Conservation (phyloP, 92 coral and sea anemone species). For the Paragorgia papillata region DNA sequence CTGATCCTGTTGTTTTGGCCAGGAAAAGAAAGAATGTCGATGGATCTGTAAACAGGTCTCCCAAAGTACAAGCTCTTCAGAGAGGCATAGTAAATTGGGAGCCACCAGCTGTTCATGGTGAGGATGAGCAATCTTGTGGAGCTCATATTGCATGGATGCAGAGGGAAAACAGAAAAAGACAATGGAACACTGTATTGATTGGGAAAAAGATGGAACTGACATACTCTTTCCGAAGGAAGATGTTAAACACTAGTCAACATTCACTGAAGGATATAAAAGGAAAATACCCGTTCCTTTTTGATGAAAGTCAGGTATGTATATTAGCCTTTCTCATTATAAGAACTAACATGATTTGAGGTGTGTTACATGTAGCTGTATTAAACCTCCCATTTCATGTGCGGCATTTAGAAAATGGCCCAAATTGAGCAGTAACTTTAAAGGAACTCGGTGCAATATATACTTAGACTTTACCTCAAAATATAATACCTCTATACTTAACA, state of each 20-base stretch:
- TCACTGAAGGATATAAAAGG: constrained; percentile 15
- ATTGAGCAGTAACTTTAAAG: no score
- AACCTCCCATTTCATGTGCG: no score
- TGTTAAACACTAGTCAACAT: constrained; percentile 17
- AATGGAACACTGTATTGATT: constrained; percentile 8
- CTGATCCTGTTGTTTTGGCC: constrained; percentile 42
- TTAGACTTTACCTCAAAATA: no score
- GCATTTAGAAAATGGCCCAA: no score
- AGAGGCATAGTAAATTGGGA: constrained; percentile 43
- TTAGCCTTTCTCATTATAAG: no score
- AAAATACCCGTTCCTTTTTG: constrained; percentile 43
- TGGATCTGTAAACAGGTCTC: constrained; percentile 26
- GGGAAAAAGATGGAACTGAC: constrained; percentile 37
- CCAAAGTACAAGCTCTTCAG: constrained; percentile 32
- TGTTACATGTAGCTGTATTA: no score
- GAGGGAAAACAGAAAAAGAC: constrained; percentile 18
- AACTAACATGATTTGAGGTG: no score
- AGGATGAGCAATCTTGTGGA: constrained; percentile 24
- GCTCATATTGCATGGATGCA: constrained; percentile 47
- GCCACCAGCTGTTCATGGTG: constrained; percentile 36
- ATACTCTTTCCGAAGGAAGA: no score
- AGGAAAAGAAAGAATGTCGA: constrained; percentile 34
- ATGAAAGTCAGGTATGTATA: constrained; percentile 16
- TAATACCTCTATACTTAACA: no score
- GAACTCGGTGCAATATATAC: no score